Evolutionary conservation across 2,888 invertebrate genomes (phyloP), one percentile per base, ranked within the genome.

Genomic region (Caenorhabditis sp.): DNA sequence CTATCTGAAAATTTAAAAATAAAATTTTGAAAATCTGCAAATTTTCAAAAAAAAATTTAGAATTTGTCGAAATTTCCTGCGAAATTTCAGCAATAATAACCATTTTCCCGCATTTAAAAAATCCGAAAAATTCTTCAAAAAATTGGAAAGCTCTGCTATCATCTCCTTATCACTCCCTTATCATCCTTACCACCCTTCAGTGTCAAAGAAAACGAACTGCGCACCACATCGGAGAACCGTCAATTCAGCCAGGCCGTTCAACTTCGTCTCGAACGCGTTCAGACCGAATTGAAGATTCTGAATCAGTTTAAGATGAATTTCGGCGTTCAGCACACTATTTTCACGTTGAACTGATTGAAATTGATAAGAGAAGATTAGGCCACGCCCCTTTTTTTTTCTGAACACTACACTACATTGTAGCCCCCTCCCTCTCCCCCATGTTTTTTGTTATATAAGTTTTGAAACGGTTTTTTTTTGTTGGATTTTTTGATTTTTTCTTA

Each of bases 241-340:
- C 62, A 72, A 28, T 71, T 65, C 67, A 74, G 60, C 13, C 64
- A 74, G 37, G 40, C 76, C 0, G 79, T 67, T 8, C 71, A 71
- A 18, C 18, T 82, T 47, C 64, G 70, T 15, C 64, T 67, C 13
- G 77, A 79, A 58, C 62, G 77, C 5, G 40, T 85, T n/a, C 60
- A 50, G 13, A 44, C 53, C 2, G 69, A 68, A 28, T 50, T 68
- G 15, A 62, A 69, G 22, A 67, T 76, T 60, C 15, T 76, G 22
- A 72, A 13, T 44, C 35, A 55, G 6, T 62, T 71, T 44, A 62
- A 62, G 40, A 71, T 71, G 71, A 71, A 71, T 24, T 71, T 71
- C 22, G 62, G 71, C 37, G 53, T 71, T 3, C 71, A 71, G 37
- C 65, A 65, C 22, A 74, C 56, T 32, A 58, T 74, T 26, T 74